Conservation (phyloP, 2,797 vertebrate genomes). For the Aselliscus stoliczkanus region DNA sequence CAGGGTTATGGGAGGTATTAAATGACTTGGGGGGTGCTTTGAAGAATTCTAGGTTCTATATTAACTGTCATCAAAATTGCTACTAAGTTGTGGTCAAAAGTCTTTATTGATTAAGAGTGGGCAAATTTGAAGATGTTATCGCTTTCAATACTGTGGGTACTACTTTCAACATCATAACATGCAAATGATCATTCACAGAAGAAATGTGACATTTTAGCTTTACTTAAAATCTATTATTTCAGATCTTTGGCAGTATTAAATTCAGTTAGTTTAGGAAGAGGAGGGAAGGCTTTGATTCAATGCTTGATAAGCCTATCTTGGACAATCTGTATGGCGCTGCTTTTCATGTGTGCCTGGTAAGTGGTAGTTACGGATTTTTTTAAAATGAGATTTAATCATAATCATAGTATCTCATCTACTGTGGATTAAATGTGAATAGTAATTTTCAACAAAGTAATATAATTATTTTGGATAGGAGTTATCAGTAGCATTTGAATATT, state of each 20-base stretch:
- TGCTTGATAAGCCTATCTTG: slow-evolving; percentile 38
- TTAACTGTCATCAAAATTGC: not conserved
- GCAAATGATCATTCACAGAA: slow-evolving; percentile 30
- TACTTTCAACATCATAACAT: not conserved
- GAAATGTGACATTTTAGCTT: slow-evolving; percentile 38
- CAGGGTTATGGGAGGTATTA: not conserved
- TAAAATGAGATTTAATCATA: slow-evolving; percentile 40
- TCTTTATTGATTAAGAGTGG: not conserved
- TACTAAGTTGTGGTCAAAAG: not conserved
- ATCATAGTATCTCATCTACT: slow-evolving; percentile 47
- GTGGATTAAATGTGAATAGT: slow-evolving; percentile 59
- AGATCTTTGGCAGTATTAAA: slow-evolving; percentile 19
- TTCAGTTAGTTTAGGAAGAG: slow-evolving; percentile 44
- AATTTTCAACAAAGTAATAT: slow-evolving; percentile 48
- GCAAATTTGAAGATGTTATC: not conserved
- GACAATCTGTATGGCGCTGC: slow-evolving; percentile 20
- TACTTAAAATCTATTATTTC: slow-evolving; percentile 31
- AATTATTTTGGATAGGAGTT: slow-evolving; percentile 49
- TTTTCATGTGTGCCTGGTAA: slow-evolving; percentile 39
- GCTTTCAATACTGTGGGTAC: not conserved
- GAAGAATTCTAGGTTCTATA: not conserved
- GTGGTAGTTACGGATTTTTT: slow-evolving; percentile 48
- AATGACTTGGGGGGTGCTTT: not conserved
- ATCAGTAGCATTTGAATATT: slow-evolving; percentile 53
- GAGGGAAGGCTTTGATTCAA: slow-evolving; percentile 32